These are phyloP conservation scores for Ectropis crepuscularia DNA, from an alignment of 2,888 invertebrate species.

Conservation along the genomic window DNA sequence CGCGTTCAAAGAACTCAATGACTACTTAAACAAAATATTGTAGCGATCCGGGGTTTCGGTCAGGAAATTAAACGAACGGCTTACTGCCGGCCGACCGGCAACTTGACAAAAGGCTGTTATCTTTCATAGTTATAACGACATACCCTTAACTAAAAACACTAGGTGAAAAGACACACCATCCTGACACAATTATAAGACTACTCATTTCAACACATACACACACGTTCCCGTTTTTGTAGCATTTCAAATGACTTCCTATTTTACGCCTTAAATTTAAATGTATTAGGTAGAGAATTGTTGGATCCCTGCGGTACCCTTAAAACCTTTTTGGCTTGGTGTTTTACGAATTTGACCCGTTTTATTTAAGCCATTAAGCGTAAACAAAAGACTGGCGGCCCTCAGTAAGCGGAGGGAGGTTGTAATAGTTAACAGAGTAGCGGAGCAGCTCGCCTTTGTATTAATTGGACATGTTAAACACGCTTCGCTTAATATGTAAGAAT, in stretches of 20 bases:
- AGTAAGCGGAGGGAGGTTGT: slow-evolving; percentile 73
- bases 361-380: slow-evolving; percentile 82
- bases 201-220: slow-evolving; percentile 65
- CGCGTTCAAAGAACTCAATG: slow-evolving; percentile 79
- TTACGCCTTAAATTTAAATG: slow-evolving; percentile 63
- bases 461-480: slow-evolving; percentile 80
- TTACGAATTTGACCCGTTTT: slow-evolving; percentile 81
- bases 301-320: slow-evolving; percentile 59
- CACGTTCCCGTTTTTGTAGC: slow-evolving; percentile 62
- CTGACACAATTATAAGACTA: slow-evolving; percentile 69
- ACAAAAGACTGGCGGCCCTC: slow-evolving; percentile 78
- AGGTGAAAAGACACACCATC: slow-evolving; percentile 67
- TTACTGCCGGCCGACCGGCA: slow-evolving; percentile 61
- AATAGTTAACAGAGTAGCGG: slow-evolving; percentile 77
- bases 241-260: slow-evolving; percentile 57
- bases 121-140: slow-evolving; percentile 73
- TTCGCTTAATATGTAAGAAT: slow-evolving; percentile 74
- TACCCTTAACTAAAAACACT: slow-evolving; percentile 60
- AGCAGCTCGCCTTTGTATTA: slow-evolving; percentile 71
- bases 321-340: slow-evolving; percentile 71
- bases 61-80: slow-evolving; percentile 82
- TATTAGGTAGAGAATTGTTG: slow-evolving; percentile 61
- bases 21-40: slow-evolving; percentile 81
- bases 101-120: slow-evolving; percentile 70
- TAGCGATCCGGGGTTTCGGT: slow-evolving; percentile 70